Conservation (phyloP, 1,140 invertebrate genomes). For the Camponotus vicinus region DNA sequence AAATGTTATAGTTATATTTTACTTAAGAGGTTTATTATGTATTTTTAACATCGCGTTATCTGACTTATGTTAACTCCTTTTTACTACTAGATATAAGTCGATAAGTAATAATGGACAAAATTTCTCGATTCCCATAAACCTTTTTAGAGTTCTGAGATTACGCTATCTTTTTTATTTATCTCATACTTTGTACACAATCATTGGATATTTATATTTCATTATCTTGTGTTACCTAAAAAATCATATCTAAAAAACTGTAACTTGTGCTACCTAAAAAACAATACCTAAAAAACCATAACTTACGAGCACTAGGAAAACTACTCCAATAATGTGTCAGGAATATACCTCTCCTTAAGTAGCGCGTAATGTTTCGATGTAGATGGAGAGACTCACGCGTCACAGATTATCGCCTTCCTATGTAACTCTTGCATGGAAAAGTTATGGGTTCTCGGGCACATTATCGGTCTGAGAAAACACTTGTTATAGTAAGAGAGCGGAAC, state of each 20-base stretch:
- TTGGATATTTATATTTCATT: neutral
- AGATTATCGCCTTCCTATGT: constrained; percentile 64
- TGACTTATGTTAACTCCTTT: neutral
- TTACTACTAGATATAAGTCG: neutral
- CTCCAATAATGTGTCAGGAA: constrained; percentile 10
- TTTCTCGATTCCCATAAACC: neutral
- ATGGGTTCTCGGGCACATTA: constrained; percentile 61
- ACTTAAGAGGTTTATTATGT: neutral
- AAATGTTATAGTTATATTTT: neutral
- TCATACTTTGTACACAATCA: neutral
- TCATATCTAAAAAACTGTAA: too few relatives aligned
- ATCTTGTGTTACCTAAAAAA: neutral
- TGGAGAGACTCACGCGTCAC: constrained; percentile 24
- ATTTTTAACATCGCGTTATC: neutral
- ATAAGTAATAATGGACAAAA: neutral
- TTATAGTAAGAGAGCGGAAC: constrained; percentile 37
- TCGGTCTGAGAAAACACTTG: constrained; percentile 73
- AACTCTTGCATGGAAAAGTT: constrained; percentile 67
- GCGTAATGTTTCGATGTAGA: constrained; percentile 13
- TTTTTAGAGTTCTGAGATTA: neutral
- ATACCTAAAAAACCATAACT: neutral
- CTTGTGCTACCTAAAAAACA: too few relatives aligned
- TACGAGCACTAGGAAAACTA: neutral
- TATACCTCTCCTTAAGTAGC: constrained; percentile 9
- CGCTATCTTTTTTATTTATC: neutral